Conservation (phyloP, 2,113 vertebrate genomes). For the Scytalopus superciliaris region DNA sequence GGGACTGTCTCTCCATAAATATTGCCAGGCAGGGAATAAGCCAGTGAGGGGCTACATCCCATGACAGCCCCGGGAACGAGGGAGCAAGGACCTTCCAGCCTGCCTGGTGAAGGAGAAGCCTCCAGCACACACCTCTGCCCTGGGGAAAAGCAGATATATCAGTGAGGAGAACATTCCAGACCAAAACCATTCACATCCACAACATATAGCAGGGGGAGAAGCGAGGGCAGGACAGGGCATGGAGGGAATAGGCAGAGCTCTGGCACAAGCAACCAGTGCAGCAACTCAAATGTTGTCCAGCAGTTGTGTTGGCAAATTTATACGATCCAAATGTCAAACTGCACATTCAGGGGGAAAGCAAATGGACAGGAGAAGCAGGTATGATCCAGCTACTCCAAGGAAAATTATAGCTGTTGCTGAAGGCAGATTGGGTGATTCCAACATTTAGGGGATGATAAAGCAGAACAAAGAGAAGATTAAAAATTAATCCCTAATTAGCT, state of each 20-base stretch:
- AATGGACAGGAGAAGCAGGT: neutral
- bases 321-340: neutral
- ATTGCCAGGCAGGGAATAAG: neutral
- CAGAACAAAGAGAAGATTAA: conserved; percentile 20
- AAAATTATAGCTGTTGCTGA: neutral
- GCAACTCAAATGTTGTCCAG: neutral
- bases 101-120: neutral
- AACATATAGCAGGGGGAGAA: neutral
- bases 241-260: neutral
- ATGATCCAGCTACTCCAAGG: neutral
- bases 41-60: neutral
- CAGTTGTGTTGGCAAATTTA: neutral
- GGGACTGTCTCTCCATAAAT: neutral
- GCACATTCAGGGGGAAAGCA: rapidly evolving
- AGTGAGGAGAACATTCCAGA: rapidly evolving
- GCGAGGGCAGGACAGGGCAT: rapidly evolving
- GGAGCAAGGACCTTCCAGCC: neutral
- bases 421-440: neutral
- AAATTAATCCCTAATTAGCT: neutral
- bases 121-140: rapidly evolving
- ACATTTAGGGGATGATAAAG: neutral
- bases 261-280: neutral
- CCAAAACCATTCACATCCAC: neutral
- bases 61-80: neutral
- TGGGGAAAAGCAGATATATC: neutral